A percentile compares a stretch with the other conserved stretches of the same genome.
These are phyloP conservation scores for Lagenorhynchus albirostris DNA, from an alignment of 2,113 vertebrate species.

Conservation along the genomic window DNA sequence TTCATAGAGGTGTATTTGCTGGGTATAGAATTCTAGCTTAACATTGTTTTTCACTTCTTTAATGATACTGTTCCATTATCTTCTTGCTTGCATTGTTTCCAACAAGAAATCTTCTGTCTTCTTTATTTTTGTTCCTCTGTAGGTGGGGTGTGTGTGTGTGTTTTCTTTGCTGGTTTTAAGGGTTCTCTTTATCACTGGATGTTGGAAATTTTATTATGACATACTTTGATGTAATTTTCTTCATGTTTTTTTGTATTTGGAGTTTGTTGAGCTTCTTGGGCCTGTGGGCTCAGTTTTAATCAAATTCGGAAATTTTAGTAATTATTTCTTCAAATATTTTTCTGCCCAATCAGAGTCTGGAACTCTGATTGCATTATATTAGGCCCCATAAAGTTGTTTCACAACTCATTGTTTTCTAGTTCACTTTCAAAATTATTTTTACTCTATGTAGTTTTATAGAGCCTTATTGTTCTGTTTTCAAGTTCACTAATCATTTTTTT, in stretches of 20 bases:
- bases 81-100: not conserved
- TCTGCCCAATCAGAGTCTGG: not conserved
- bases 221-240: not conserved
- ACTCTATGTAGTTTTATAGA: not conserved
- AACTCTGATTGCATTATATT: not conserved
- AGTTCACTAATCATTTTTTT: not conserved
- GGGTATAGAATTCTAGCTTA: not conserved
- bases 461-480: not conserved
- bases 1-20: not conserved
- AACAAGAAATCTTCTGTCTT: not conserved
- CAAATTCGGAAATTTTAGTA: not conserved
- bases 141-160: not conserved
- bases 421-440: not conserved
- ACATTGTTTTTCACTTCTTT: not conserved
- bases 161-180: not conserved
- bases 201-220: not conserved
- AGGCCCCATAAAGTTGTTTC: not conserved
- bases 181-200: not conserved
- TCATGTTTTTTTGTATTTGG: not conserved
- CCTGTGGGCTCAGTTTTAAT: not conserved
- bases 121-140: not conserved
- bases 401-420: not conserved
- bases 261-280: not conserved
- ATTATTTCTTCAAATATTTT: not conserved
- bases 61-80: not conserved